Evolutionary conservation across 2,113 vertebrate genomes (phyloP), one percentile per base, ranked within the genome.

Genomic region (Oxygymnocypris stewartii): DNA sequence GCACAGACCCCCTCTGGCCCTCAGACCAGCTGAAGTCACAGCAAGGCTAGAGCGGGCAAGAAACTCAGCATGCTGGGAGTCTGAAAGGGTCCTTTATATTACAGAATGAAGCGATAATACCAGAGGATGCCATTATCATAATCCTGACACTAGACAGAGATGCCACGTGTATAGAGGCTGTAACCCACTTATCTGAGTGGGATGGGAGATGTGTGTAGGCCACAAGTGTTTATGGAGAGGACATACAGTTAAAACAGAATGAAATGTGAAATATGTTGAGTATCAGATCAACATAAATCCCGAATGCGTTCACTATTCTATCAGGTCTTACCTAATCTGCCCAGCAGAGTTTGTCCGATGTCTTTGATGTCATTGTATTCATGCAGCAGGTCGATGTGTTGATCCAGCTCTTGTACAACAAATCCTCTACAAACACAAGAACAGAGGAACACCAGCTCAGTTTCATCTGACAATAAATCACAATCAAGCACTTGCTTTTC

Each of bases 311-410:
- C 51, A 31, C 49, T 79, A 57, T 79, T 23, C 0, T 23, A 23
- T 25, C 37, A 74, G 54, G 54, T 87, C 95, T 96, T 94, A 99
- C 98, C 98, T 44, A 99, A 91, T 76, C 92, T 97, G 42, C 98
- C 98, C 37, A 99, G 92, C 59, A 99, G 95, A 90, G 96, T 95
- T 92, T 99, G 98, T 61, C 96, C 97, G 11, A 93, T 93, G 88
- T 99, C 98, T 94, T 99, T 99, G 85, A 99, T 95, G 88, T 99
- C 97, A 6, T 99, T 99, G 87, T 99, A 99, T 89, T 98, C 96
- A 0, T 99, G 98, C 78, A 99, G 95, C 89, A 95, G 94, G 84
- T 96, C 90, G 87, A 98, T 98, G 88, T 98, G 97, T 88, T 91
- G 88, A 61, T 97, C 96, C 90, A 99, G 82, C 87, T 99, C 98